A percentile compares a stretch with the other conserved stretches of the same genome.
phyloP scores from a whole-genome alignment of 23 tunicate genomes.

The Styela clava region DNA sequence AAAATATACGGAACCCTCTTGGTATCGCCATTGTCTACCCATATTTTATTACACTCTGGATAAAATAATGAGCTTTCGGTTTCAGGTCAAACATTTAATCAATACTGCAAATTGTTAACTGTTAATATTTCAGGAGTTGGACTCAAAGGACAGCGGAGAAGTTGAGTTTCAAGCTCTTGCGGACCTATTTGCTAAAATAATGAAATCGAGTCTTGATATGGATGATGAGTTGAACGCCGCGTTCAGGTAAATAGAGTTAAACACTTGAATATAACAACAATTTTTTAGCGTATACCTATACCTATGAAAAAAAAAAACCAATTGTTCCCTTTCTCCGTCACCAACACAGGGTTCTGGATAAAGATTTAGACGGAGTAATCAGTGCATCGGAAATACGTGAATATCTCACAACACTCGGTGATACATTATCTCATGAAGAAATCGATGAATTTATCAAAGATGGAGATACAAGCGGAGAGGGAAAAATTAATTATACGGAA shows the following conservation, averaged over 20 bases:
- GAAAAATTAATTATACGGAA: conserved; percentile 78
- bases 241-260: conserved; percentile 46
- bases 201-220: conserved; percentile 79
- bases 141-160: conserved; percentile 71
- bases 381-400: conserved; percentile 67
- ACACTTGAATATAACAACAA: too few species aligned
- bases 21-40: too few species aligned
- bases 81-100: too few species aligned
- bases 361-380: conserved; percentile 57
- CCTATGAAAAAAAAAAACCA: too few species aligned
- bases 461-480: conserved; percentile 71
- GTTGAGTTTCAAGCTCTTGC: conserved; percentile 55
- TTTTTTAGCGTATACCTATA: too few species aligned
- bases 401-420: conserved; percentile 80
- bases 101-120: too few species aligned
- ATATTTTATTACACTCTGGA: too few species aligned
- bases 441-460: conserved; percentile 89
- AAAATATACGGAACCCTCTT: too few species aligned
- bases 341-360: conserved; percentile 82
- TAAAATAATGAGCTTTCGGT: too few species aligned
- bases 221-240: conserved; percentile 81
- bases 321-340: too few species aligned
- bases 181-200: conserved; percentile 55
- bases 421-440: conserved; percentile 67
- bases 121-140: conserved; percentile 72